Percentiles rank a stretch among this genome's conserved stretches.
These are phyloP conservation scores for Emydoidea blandingii DNA, from an alignment of 2,797 vertebrate genomes.

Conservation along the genomic window DNA sequence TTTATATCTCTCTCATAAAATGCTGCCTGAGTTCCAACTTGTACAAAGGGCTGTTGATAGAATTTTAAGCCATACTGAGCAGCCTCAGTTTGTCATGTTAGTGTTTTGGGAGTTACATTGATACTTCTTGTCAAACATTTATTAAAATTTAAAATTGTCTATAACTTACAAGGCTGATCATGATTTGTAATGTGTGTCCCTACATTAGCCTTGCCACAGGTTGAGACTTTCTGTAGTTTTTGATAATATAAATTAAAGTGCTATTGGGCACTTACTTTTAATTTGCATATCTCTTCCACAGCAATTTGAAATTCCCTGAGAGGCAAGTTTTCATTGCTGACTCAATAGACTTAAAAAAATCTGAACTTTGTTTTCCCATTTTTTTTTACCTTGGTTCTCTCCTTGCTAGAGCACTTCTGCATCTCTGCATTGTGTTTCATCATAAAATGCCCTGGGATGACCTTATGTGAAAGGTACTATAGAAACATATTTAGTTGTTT, in stretches of 20 bases:
- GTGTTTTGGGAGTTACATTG: conserved; percentile 6
- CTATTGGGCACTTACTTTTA: not conserved
- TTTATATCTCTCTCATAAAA: conserved; percentile 36
- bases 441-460: conserved; percentile 17
- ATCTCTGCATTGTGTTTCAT: not conserved
- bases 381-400: not conserved
- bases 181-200: not conserved
- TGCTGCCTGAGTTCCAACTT: not conserved
- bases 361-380: not conserved
- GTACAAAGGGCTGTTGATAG: conserved; percentile 39
- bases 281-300: not conserved
- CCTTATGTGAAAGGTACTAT: conserved; percentile 1
- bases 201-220: not conserved
- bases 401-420: not conserved
- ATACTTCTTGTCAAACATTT: conserved; percentile 31
- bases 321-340: not conserved
- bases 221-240: not conserved
- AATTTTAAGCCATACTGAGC: conserved; percentile 22
- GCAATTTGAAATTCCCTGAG: not conserved
- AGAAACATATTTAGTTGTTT: conserved; percentile 45
- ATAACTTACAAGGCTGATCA: not conserved
- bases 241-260: not conserved
- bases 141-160: conserved; percentile 41
- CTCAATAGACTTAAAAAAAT: conserved; percentile 22
- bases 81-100: conserved; percentile 24